These are phyloP conservation scores for Coptotermes formosanus DNA, from an alignment of 1,140 invertebrate genomes.

Conservation along the genomic window DNA sequence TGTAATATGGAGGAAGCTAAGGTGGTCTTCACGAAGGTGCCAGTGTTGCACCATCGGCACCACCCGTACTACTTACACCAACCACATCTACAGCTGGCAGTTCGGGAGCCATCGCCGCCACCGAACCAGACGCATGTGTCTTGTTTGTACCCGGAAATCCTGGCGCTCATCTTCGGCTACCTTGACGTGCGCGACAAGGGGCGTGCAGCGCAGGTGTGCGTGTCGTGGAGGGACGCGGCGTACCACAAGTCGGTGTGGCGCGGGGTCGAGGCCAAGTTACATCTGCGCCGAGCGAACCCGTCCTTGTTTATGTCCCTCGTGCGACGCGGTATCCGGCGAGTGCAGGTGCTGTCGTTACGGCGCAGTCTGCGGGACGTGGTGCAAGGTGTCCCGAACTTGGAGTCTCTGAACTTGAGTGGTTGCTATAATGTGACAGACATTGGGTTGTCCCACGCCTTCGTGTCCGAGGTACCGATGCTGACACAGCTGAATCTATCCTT, in stretches of 20 bases:
- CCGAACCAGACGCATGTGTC: slow-evolving; percentile 75
- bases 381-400: slow-evolving; percentile 76
- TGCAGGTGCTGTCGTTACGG: slow-evolving; percentile 85
- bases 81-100: slow-evolving; percentile 21
- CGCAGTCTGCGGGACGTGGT: slow-evolving; percentile 84
- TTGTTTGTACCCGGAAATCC: slow-evolving; percentile 85
- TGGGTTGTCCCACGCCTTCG: slow-evolving; percentile 79
- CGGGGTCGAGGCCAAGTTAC: slow-evolving; percentile 86
- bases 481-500: slow-evolving; percentile 83
- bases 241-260: slow-evolving; percentile 91
- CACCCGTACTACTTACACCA: slow-evolving; percentile 24
- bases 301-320: slow-evolving; percentile 83
- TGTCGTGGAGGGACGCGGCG: slow-evolving; percentile 81
- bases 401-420: slow-evolving; percentile 85
- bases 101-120: slow-evolving; percentile 24
- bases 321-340: slow-evolving; percentile 78
- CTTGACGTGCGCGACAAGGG: slow-evolving; percentile 86
- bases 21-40: slow-evolving; percentile 27
- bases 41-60: not conserved
- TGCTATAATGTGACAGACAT: slow-evolving; percentile 88
- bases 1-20: slow-evolving; percentile 19
- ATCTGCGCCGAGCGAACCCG: slow-evolving; percentile 78
- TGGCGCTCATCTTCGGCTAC: slow-evolving; percentile 89
- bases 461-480: slow-evolving; percentile 67
- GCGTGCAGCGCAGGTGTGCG: slow-evolving; percentile 85